Evolutionary conservation across 1,140 invertebrate genomes (phyloP).

Genomic region (Aphis craccivora): DNA sequence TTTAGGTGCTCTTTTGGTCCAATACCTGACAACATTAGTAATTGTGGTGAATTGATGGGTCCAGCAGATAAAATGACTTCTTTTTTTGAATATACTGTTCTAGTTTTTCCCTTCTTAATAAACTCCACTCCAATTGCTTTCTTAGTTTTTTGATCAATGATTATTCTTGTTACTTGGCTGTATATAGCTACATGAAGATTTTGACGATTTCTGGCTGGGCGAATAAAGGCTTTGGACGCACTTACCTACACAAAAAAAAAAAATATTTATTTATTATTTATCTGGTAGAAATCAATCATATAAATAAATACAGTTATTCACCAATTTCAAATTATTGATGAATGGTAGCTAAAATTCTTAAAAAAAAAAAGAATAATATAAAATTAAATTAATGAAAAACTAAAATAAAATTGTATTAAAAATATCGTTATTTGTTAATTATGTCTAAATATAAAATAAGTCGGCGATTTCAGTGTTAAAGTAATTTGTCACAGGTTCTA

Average conservation of each 20-base stretch:
- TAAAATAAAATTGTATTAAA: no score
- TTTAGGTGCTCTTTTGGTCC: slow-evolving; percentile 67
- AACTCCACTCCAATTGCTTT: slow-evolving; percentile 74
- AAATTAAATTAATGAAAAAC: no score
- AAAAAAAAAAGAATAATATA: no score
- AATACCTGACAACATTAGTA: slow-evolving; percentile 63
- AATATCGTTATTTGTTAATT: no score
- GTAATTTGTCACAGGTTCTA: no score
- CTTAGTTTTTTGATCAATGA: slow-evolving; percentile 71
- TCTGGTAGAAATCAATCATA: no score
- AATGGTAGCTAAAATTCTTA: no score
- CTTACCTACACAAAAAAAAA: slow-evolving; percentile 65
- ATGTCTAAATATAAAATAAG: no score
- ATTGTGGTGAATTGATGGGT: slow-evolving; percentile 73
- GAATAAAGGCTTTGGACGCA: slow-evolving; percentile 70
- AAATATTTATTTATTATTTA: no score
- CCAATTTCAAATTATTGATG: no score
- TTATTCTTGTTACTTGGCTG: slow-evolving; percentile 73
- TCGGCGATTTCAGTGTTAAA: no score
- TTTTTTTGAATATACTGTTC: slow-evolving; percentile 67
- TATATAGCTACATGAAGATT: slow-evolving; percentile 77
- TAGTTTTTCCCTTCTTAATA: slow-evolving; percentile 65
- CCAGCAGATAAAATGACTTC: slow-evolving; percentile 76
- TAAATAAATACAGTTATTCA: no score
- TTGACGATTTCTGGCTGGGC: slow-evolving; percentile 66